phyloP scores from a whole-genome alignment of 2,888 invertebrate genomes.

The Philopedon plagiatum region DNA sequence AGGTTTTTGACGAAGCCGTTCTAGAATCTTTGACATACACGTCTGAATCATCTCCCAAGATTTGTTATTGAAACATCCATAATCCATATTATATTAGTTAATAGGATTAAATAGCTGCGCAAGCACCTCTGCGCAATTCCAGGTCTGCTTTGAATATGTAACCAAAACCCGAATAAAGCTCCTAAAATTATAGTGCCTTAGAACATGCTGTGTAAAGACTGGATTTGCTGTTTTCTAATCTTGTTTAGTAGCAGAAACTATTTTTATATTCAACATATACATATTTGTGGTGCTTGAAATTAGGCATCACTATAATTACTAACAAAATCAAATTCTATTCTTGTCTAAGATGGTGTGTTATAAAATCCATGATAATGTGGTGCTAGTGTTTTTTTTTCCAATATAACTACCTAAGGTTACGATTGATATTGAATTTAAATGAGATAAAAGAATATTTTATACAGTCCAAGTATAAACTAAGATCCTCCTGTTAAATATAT shows the following conservation, averaged over 20 bases:
- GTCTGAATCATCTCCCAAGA: too few relatives aligned
- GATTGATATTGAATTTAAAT: neutral
- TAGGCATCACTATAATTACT: neutral
- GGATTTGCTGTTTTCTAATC: neutral
- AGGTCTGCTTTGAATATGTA: too few relatives aligned
- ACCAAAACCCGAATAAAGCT: neutral
- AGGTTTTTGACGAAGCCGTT: too few relatives aligned
- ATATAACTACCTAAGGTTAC: neutral
- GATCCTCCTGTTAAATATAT: too few relatives aligned
- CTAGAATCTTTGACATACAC: neutral
- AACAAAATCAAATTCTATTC: too few relatives aligned
- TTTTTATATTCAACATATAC: neutral
- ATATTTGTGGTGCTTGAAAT: neutral
- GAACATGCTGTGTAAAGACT: conserved; percentile 3
- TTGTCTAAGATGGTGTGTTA: neutral
- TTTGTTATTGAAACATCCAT: too few relatives aligned
- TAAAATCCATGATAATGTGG: neutral
- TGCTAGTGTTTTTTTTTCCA: conserved; percentile 11
- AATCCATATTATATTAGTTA: too few relatives aligned
- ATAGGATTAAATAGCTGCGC: too few relatives aligned
- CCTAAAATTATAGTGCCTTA: conserved; percentile 5
- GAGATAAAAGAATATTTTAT: neutral
- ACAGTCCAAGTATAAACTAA: too few relatives aligned
- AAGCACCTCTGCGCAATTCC: too few relatives aligned
- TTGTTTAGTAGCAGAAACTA: neutral